Base-by-base conservation (phyloP, 2,797 vertebrate species). In the Anguilla anguilla region DNA sequence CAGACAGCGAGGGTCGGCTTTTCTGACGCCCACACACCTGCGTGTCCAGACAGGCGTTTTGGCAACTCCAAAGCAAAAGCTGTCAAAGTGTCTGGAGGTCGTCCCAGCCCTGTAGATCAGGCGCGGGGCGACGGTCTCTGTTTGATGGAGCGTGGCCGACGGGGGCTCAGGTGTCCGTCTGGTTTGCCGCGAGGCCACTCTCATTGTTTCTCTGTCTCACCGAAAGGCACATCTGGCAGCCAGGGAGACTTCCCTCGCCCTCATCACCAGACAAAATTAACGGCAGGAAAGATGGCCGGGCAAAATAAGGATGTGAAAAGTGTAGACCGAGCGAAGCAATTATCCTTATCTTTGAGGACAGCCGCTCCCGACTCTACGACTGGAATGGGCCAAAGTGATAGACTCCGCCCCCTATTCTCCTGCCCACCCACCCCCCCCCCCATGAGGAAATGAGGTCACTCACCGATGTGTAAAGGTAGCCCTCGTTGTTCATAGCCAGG, bases 401-500 rank as follows among this genome's bases (percentile, higher is more conserved):
- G 79, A 25, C 49, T 46, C 43, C 46, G 39, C 28, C 84, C 67
- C 77, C 81, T 61, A 59, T 67, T n/a, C 85, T 35, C 67, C 79
- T 57, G 25, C 28, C 61, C 69, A 57, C 11, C 81, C 69, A 74
- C 6, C 46, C n/a, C 39, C 72, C 77, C 35, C 74, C 43, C 31
- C 67, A 17, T 49, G 69, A n/a, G 46, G 39, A 25, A 55, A 86
- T 10, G 53, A 39, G 53, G n/a, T 82, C 2, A 96, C 98, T 97
- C 96, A 99, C 98, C 89, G 98, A 99, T 93, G 98, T 98, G 93
- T 99, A 99, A 88, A 99, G 96, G 92, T 98, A 99, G 92, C 98
- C 98, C 95, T 99, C 98, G 4, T 98, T 99, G 96, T 99, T 99
- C 98, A 99, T 99, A 84, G 98, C 98, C 97, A 99, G 94, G 91